Percentiles rank a stretch among this genome's conserved stretches.
phyloP scores from a whole-genome alignment of 2,797 vertebrate species.

The Podarcis lilfordi region DNA sequence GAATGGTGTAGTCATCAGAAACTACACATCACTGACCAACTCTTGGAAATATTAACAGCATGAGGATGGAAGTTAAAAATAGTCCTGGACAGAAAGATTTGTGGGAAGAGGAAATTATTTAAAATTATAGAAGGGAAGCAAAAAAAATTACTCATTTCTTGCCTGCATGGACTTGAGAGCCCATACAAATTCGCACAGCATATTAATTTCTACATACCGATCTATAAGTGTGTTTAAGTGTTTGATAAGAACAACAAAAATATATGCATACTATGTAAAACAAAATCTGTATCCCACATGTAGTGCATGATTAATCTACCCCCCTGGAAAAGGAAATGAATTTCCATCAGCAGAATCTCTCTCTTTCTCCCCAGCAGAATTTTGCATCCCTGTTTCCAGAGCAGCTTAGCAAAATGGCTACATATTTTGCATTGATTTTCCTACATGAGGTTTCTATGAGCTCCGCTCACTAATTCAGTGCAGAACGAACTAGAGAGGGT shows the following conservation, averaged over 20 bases:
- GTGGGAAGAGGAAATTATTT: background rate
- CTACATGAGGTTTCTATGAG: background rate
- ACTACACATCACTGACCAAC: background rate
- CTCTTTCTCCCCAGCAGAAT: background rate
- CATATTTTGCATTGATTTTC: background rate
- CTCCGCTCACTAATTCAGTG: background rate
- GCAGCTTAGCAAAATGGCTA: background rate
- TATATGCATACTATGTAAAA: background rate
- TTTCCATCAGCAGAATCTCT: background rate
- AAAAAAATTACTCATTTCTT: background rate
- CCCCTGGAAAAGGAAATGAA: background rate
- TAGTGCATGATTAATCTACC: background rate
- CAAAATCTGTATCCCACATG: background rate
- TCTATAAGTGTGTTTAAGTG: background rate
- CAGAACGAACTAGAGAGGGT: background rate
- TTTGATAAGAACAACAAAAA: background rate
- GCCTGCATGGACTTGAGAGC: background rate
- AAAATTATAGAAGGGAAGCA: background rate
- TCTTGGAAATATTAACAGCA: background rate
- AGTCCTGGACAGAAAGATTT: rapidly evolving
- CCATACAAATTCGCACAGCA: background rate
- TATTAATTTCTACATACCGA: background rate
- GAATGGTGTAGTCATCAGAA: background rate
- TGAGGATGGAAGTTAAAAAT: background rate
- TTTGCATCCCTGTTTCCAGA: background rate